Evolutionary conservation across 1,140 invertebrate genomes (phyloP).

Genomic region (Plodia interpunctella): DNA sequence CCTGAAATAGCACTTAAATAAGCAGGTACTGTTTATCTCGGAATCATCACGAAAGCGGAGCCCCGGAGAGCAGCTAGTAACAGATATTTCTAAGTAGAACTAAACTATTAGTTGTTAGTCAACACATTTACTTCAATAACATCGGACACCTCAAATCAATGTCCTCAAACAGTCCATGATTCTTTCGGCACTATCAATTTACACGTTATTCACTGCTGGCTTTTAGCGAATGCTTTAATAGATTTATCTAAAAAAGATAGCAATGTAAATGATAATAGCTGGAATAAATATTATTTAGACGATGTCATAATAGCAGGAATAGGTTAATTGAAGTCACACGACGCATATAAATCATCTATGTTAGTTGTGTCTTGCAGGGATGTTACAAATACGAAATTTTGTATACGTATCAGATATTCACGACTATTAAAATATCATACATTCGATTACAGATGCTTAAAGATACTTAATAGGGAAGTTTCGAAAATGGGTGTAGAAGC

Average conservation of each 20-base stretch:
- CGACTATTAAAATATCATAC: too few relatives aligned
- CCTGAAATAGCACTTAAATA: too few relatives aligned
- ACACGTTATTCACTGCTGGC: background rate
- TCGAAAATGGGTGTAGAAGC: too few relatives aligned
- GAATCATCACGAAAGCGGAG: too few relatives aligned
- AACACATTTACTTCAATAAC: background rate
- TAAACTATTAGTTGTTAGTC: background rate
- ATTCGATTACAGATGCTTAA: too few relatives aligned
- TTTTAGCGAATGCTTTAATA: background rate
- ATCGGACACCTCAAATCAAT: background rate
- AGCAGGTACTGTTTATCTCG: too few relatives aligned
- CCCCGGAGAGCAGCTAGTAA: too few relatives aligned
- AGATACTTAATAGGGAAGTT: too few relatives aligned
- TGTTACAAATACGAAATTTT: too few relatives aligned
- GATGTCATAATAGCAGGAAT: background rate
- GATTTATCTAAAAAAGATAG: background rate
- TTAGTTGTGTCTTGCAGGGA: background rate
- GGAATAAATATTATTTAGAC: background rate
- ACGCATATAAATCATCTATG: background rate
- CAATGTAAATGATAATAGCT: background rate
- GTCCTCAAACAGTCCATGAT: background rate
- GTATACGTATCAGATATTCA: too few relatives aligned
- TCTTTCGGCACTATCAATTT: background rate
- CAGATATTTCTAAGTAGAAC: background rate
- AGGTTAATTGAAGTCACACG: slow-evolving; percentile 5